Percentiles rank a stretch among this genome's conserved stretches.
Evolutionary conservation across 92 coral and sea anemone genomes (phyloP).

Genomic region (Heliopora coerulea): DNA sequence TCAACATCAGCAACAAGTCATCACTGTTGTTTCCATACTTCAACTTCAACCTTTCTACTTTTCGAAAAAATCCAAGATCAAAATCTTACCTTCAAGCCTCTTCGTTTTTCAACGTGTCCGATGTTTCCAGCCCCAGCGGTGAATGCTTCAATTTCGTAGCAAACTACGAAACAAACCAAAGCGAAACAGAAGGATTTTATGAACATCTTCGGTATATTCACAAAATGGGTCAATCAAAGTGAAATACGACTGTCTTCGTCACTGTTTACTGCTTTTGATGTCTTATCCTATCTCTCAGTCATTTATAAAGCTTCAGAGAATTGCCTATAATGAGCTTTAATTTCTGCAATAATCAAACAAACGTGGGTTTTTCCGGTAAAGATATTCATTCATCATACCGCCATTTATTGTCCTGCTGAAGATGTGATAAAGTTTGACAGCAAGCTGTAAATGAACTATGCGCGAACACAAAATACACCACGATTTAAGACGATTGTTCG

Average conservation of each 20-base stretch:
- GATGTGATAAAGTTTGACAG: not conserved
- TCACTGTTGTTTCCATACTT: no score
- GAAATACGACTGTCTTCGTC: not conserved
- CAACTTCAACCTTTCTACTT: no score
- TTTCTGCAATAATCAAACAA: not conserved
- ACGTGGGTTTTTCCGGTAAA: constrained; percentile 25
- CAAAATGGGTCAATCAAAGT: no score
- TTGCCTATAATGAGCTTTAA: not conserved
- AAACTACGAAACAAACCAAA: constrained; percentile 9
- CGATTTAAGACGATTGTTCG: no score
- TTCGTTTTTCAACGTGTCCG: constrained; percentile 16
- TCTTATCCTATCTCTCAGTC: not conserved
- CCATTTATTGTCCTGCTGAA: not conserved
- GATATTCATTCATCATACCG: constrained; percentile 29
- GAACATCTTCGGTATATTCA: not conserved
- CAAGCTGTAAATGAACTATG: not conserved
- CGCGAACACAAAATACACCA: no score
- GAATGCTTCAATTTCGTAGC: constrained; percentile 27
- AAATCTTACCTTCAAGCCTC: constrained; percentile 8
- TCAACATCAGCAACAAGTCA: no score
- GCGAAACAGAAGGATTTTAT: constrained; percentile 9
- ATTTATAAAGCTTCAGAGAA: constrained; percentile 25
- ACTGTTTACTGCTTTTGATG: not conserved
- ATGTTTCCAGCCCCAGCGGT: constrained; percentile 43
- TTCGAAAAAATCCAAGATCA: no score